Evolutionary conservation across 1,140 invertebrate genomes (phyloP), one percentile per base, ranked within the genome.

Genomic region (Drosophila yakuba): DNA sequence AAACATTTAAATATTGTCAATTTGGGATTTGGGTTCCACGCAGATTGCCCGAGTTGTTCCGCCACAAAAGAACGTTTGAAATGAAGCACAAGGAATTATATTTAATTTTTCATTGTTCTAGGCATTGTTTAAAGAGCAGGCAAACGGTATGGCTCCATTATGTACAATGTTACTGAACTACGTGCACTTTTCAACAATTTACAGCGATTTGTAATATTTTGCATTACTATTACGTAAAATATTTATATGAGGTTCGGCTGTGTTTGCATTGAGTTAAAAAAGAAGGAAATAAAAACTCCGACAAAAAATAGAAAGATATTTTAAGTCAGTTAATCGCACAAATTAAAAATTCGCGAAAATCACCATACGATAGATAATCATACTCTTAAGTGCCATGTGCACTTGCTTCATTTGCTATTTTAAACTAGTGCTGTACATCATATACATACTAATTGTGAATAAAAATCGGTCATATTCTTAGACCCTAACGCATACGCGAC

Each of bases 21-120:
- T 62, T 58, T 57, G 10, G 25, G 51, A 48, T 67, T 54, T 62
- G 58, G 58, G 61, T 86, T 85, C 82, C 82, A 56, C 74, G 66
- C 51, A 63, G 83, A 61, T 71, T 72, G 78, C 71, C 78, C 66
- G 67, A 48, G 67, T 71, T 71, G 68, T 79, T 86, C 72, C 83
- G 84, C 67, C 83, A 85, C 75, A 73, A 67, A 45, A 73, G 76
- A 69, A 76, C 47, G 41, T 86, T 84, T 86, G 79, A 78, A 74
- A 88, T 64, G 64, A 83, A 88, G 61, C 57, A 88, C 77, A 83
- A 83, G 73, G 74, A 76, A 79, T 66, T 73, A 61, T 28, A 76
- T 57, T 78, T 82, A 81, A 79, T 72, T 75, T 45, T 45, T 64
- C 74, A 55, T 15, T 76, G 62, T 60, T 56, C 50, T 17, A 44